A percentile compares a stretch with the other conserved stretches of the same genome.
These are phyloP conservation scores for Bombus cullumanus DNA, from an alignment of 1,140 invertebrate species.

Conservation along the genomic window DNA sequence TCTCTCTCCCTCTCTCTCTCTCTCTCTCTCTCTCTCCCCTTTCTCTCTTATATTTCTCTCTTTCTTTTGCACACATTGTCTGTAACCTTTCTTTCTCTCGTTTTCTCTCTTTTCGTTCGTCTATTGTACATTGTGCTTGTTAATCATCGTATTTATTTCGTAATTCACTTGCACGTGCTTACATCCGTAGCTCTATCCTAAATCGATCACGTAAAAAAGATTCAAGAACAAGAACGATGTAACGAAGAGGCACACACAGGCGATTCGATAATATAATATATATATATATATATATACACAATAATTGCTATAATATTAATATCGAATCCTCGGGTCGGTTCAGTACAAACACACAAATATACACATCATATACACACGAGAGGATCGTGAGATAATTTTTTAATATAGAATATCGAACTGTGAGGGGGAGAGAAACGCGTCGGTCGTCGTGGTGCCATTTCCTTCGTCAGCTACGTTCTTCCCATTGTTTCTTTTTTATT, in stretches of 20 bases:
- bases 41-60: constrained; percentile 17
- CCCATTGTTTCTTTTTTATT: constrained; percentile 33
- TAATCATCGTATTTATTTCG: constrained; percentile 79
- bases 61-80: constrained; percentile 14
- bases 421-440: not conserved
- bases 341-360: constrained; percentile 75
- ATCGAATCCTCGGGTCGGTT: constrained; percentile 63
- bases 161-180: constrained; percentile 66
- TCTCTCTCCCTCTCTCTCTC: constrained; percentile 16
- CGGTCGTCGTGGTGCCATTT: constrained; percentile 36
- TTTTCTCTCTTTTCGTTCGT: constrained; percentile 66
- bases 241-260: constrained; percentile 41
- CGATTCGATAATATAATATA: not conserved
- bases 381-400: constrained; percentile 4
- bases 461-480: constrained; percentile 61
- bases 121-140: constrained; percentile 79
- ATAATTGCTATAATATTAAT: not conserved
- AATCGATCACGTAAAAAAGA: not conserved
- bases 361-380: constrained; percentile 3
- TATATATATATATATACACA: not conserved
- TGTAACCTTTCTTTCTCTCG: no score
- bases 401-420: constrained; percentile 1
- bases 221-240: constrained; percentile 55
- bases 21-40: not conserved
- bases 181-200: constrained; percentile 68